These are phyloP conservation scores for Tragelaphus strepsiceros DNA, from an alignment of 2,113 vertebrate species.

Conservation along the genomic window DNA sequence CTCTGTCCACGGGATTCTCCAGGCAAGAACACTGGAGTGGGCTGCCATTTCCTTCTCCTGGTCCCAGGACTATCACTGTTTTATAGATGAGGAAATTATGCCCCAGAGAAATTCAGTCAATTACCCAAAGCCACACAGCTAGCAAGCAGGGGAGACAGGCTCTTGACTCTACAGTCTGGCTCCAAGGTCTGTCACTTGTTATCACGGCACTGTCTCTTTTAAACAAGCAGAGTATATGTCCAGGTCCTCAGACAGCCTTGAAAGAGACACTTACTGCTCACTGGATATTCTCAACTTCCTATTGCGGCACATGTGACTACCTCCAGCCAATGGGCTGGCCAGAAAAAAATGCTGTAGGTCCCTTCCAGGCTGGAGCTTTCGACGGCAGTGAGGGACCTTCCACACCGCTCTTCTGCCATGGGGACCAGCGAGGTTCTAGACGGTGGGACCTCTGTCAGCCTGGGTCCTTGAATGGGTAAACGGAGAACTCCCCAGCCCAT, in stretches of 20 bases:
- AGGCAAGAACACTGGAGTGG: neutral
- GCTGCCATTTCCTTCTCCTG: neutral
- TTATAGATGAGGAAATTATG: neutral
- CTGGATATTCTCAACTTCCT: neutral
- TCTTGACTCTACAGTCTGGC: neutral
- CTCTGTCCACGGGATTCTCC: neutral
- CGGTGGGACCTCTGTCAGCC: neutral
- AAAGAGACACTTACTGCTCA: neutral
- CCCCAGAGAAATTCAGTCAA: neutral
- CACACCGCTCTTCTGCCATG: neutral
- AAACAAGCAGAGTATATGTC: neutral
- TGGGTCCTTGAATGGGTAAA: neutral
- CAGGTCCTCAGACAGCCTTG: neutral
- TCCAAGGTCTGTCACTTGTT: neutral
- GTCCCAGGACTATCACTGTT: neutral
- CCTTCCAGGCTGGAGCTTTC: neutral
- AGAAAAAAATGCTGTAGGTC: neutral
- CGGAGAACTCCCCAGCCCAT: neutral
- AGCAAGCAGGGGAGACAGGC: neutral
- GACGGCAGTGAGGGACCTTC: neutral
- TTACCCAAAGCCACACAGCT: neutral
- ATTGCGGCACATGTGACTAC: neutral
- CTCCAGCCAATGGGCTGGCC: neutral
- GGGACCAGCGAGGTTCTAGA: neutral
- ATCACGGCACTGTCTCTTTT: neutral